Base-by-base conservation (phyloP, 2,113 vertebrate genomes). In the Caranx melampygus region DNA sequence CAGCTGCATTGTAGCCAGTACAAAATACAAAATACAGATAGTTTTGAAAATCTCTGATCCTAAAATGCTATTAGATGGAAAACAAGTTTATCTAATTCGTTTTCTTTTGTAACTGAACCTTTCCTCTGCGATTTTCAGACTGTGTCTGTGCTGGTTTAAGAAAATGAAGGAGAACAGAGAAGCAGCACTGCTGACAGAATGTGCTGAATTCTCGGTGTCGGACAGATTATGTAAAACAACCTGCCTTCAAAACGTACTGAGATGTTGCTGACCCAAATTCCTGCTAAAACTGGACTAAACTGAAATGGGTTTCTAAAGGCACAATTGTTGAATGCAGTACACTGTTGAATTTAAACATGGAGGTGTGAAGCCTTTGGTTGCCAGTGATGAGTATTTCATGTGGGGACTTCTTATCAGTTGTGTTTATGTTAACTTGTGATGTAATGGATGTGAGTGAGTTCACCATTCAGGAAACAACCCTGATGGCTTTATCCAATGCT, bases 181-280 rank as follows among this genome's bases (percentile, higher is more conserved):
- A 3, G 44, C 34, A 52, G 6, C 33, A 34, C 21, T 26, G 64
- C 20, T 49, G 49, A n/a, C 51, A 49, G 40, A n/a, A n/a, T 15
- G 15, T 37, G 10, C 33, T 45, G 9, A 57, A 37, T 62, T 63
- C 47, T 21, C 40, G 33, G 59, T 51, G 11, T 58, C 33, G 40
- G 58, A 18, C 51, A 60, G n/a, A 63, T 55, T 31, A 51, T 72
- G 51, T 40, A 5, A 70, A 65, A 58, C 16, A 57, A 65, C 26
- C 59, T 55, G 4, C 31, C 40, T 35, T 26, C 14, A 45, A 21
- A 75, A 55, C 57, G 3, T 35, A 37, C 26, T 31, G 37, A 7
- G 4, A 37, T 10, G 42, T 21, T 40, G n/a, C 34, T 58, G 52
- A 58, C 33, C 44, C 4, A 16, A n/a, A 35, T 49, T 47, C 20